Evolutionary conservation across 1,140 invertebrate species (phyloP).

Genomic region (Calosoma granatense): DNA sequence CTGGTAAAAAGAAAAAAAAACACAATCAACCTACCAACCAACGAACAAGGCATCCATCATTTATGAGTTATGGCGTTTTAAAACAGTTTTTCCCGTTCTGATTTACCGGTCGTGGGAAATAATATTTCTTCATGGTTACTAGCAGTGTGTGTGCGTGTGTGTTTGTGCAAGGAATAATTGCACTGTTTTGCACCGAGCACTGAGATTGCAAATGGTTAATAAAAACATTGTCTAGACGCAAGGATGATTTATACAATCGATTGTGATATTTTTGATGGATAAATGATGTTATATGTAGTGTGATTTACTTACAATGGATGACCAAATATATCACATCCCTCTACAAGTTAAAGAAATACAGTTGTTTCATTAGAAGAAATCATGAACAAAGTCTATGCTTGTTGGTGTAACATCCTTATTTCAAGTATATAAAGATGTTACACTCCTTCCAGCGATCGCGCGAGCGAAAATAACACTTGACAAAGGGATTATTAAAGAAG

Average conservation of each 20-base stretch:
- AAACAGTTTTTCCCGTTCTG: too few species aligned
- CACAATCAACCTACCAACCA: neutral
- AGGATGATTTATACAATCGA: neutral
- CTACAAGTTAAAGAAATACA: neutral
- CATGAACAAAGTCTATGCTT: too few species aligned
- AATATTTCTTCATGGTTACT: neutral
- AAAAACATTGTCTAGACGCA: constrained; percentile 6
- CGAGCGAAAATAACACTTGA: neutral
- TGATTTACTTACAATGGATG: neutral
- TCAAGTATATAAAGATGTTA: too few species aligned
- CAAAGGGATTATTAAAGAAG: neutral
- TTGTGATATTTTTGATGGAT: neutral
- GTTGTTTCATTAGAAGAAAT: neutral
- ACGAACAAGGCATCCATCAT: neutral
- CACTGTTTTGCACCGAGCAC: neutral
- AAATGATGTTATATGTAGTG: too few species aligned
- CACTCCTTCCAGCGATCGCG: neutral
- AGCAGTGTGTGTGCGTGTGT: neutral
- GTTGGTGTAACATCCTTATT: too few species aligned
- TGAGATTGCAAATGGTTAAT: constrained; percentile 3
- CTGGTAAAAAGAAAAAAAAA: too few species aligned
- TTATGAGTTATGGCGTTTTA: neutral
- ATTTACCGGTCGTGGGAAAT: neutral
- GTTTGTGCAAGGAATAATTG: constrained; percentile 1
- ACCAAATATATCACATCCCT: neutral